Evolutionary conservation across 2,888 invertebrate species (phyloP), one percentile per base, ranked within the genome.

Genomic region (Rutpela maculata): DNA sequence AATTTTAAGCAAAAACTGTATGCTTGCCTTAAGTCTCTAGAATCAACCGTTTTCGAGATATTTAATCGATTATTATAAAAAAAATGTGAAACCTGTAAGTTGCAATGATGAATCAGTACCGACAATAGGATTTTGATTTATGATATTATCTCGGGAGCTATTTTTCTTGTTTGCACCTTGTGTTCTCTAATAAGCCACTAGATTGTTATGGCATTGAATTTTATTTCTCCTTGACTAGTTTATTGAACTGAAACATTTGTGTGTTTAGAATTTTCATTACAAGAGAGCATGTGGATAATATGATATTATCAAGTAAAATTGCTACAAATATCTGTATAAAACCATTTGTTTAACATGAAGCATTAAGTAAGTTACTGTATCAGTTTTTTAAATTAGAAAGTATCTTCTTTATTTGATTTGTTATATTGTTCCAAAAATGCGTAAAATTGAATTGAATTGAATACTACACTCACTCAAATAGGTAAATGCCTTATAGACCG

Each of bases 191-290:
- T 43, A 12, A 43, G 11, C 38, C 38, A 38, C 10, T 63, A 35
- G 65, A 65, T 38, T 18, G 18, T 19, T 38, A 12, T 65, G 65
- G 19, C 65, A 65, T 65, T 65, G 65, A 65, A 63, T 63, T 63
- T n/a, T 19, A 15, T 38, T 43, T 43, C 35, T 18, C 65, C 65
- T 65, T 65, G 65, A 17, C 18, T 38, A 65, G 65, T 38, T 65
- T 43, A 18, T 43, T 65, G 65, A 65, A 65, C 65, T 43, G 22
- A 43, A 43, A 43, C 1, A 43, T 18, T 65, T 18, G 38, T 65
- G 15, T 43, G 15, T 43, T 43, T 15, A 12, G 15, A 43, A 11
- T 43, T 43, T 43, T 43, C 43, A 43, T 15, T 43, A 15, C 15
- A 15, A 15, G 15, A 1, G 4, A 12, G 43, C n/a, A n/a, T n/a